Conservation (phyloP, 2,888 invertebrate species). For the Leptopilina drosophilae region DNA sequence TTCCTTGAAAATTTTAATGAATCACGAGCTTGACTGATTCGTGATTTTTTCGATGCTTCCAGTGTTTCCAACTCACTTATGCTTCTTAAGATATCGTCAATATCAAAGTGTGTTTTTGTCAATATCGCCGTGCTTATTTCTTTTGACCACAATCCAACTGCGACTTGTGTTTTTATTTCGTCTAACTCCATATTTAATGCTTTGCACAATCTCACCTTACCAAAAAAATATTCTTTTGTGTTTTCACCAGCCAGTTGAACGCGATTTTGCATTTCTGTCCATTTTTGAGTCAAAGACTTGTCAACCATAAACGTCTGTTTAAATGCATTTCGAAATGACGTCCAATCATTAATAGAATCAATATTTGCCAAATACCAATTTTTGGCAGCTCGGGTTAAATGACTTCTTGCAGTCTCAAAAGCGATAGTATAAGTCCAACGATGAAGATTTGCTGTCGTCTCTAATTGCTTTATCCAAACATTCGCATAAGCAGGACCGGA, state of each 20-base stretch:
- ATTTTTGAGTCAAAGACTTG: constrained; percentile 43
- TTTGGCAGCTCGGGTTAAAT: constrained; percentile 41
- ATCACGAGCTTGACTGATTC: background rate
- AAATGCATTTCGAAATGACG: constrained; percentile 42
- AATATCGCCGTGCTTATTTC: constrained; percentile 42
- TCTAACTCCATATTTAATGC: constrained; percentile 39
- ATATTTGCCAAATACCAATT: constrained; percentile 44
- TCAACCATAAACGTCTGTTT: constrained; percentile 41
- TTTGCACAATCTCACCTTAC: constrained; percentile 48
- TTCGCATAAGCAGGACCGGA: too few relatives aligned
- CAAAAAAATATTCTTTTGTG: constrained; percentile 45
- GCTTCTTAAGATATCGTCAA: constrained; percentile 34
- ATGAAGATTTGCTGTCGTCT: too few relatives aligned
- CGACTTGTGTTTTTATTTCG: constrained; percentile 45
- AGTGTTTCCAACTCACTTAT: constrained; percentile 31
- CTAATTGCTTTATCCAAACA: too few relatives aligned
- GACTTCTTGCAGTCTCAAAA: constrained; percentile 50
- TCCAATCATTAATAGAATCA: constrained; percentile 45
- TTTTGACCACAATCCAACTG: constrained; percentile 45
- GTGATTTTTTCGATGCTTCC: background rate
- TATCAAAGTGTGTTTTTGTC: constrained; percentile 11
- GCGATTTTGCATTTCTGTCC: background rate
- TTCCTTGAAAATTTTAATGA: background rate
- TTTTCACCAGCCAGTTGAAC: constrained; percentile 44
- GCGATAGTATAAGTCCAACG: background rate